Percentiles rank a stretch among this genome's conserved stretches.
Evolutionary conservation across 2,888 invertebrate species (phyloP).

Genomic region (Brachypterus glaber): DNA sequence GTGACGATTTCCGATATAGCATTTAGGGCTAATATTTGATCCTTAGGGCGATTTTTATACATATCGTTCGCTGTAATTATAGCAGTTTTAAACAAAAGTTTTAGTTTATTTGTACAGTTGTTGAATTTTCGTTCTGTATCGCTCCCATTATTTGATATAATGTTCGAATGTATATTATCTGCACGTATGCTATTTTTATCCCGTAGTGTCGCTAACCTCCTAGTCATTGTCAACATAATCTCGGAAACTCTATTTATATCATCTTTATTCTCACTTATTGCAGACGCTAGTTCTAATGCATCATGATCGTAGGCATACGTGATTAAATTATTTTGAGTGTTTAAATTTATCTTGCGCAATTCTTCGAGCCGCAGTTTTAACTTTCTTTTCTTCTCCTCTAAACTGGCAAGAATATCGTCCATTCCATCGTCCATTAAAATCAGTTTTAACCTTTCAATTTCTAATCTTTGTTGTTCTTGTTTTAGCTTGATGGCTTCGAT

Average conservation of each 20-base stretch:
- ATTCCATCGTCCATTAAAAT: constrained; percentile 36
- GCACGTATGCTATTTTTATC: constrained; percentile 37
- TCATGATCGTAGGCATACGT: constrained; percentile 35
- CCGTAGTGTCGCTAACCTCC: constrained; percentile 35
- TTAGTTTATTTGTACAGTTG: constrained; percentile 30
- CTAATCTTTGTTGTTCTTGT: constrained; percentile 30
- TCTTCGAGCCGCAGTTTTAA: constrained; percentile 36
- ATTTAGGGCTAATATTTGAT: constrained; percentile 37
- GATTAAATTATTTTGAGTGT: constrained; percentile 32
- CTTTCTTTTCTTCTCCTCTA: constrained; percentile 36
- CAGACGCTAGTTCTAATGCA: constrained; percentile 33
- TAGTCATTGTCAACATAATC: constrained; percentile 36
- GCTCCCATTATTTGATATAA: constrained; percentile 24
- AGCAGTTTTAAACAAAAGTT: constrained; percentile 37
- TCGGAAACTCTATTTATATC: constrained; percentile 37
- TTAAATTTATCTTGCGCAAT: constrained; percentile 32
- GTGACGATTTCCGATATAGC: constrained; percentile 34
- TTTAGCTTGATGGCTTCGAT: constrained; percentile 28
- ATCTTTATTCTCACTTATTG: constrained; percentile 33
- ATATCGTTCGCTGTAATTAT: constrained; percentile 38
- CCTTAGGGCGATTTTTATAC: constrained; percentile 38
- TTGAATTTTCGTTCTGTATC: constrained; percentile 34
- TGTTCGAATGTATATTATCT: constrained; percentile 35
- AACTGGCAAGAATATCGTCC: constrained; percentile 34
- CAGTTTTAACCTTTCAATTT: constrained; percentile 30